Base-by-base conservation (phyloP, 1,140 invertebrate genomes). In the Ridgeia piscesae region DNA sequence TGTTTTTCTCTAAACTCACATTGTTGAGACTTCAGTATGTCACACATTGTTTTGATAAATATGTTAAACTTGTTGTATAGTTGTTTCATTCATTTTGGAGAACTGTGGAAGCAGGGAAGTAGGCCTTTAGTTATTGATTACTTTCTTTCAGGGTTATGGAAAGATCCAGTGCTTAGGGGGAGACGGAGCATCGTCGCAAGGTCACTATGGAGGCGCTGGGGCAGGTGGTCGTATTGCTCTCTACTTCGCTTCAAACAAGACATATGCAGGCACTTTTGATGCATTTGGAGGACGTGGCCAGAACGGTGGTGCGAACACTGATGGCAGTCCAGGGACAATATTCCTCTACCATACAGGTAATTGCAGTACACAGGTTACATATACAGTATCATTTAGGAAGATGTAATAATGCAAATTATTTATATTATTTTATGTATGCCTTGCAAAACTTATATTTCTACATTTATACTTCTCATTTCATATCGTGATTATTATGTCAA, bases 281-380 rank as follows among this genome's bases (percentile, higher is more conserved):
- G 93, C 94, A 0, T 94, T 93, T 92, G 94, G 94, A 89, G 94
- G 94, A 48, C 92, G 93, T 1, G 92, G 94, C 48, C 9, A 34
- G 89, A 90, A 4, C 6, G 88, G 93, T 9, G 88, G 90, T 9
- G 93, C 93, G 33, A 91, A 33, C n/a, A 77, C 58, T 77, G 94
- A 94, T 92, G 94, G 94, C 14, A 93, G 94, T 42, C 94, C 94
- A n/a, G 94, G 94, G 34, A 94, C 94, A 1, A 93, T 94, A 0
- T 95, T 94, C 93, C 94, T 95, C 89, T 94, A 94, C 90, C 94
- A 95, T 92, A 95, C 93, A 93, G 94, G 94, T 95, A 92, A 92
- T 34, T 35, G 27, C 58, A 77, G 27, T 31, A 77, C 17, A 77
- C 17, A 21, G 58, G 2, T 77, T 2, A 77, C 8, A 77, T 21